Conservation (phyloP, 30 jellyfish, hydroid and myxozoan genomes). For the Aurelia sp. region DNA sequence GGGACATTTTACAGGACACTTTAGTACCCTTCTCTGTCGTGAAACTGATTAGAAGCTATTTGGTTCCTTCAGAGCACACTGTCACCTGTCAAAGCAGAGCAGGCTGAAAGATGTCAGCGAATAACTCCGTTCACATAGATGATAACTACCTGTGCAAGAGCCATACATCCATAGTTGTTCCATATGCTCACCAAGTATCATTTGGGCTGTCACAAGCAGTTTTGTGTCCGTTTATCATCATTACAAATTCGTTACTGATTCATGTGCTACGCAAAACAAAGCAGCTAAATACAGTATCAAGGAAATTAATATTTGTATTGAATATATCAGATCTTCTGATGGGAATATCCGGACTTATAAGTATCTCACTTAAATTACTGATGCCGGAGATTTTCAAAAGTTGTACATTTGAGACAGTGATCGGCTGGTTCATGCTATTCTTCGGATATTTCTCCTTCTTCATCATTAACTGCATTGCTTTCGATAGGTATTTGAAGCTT, state of each 20-base stretch:
- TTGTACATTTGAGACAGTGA: slow-evolving; percentile 35
- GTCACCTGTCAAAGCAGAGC: too few relatives aligned
- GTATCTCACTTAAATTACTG: background rate
- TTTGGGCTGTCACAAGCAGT: slow-evolving; percentile 26
- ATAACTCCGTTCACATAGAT: too few relatives aligned
- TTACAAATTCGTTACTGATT: slow-evolving; percentile 20
- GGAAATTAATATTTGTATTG: slow-evolving; percentile 37
- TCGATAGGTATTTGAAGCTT: slow-evolving; percentile 44
- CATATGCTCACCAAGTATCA: background rate
- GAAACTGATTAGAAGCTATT: too few relatives aligned
- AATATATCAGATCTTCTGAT: slow-evolving; percentile 45
- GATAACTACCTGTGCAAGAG: too few relatives aligned
- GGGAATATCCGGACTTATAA: slow-evolving; percentile 37
- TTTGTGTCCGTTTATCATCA: slow-evolving; percentile 13
- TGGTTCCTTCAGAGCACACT: too few relatives aligned
- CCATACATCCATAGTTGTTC: background rate
- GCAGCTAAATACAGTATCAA: slow-evolving; percentile 28
- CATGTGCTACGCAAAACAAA: slow-evolving; percentile 35
- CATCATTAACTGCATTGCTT: slow-evolving; percentile 23
- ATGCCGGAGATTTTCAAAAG: slow-evolving; percentile 1
- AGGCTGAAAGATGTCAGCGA: too few relatives aligned
- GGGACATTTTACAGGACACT: too few relatives aligned
- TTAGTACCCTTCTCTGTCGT: too few relatives aligned
- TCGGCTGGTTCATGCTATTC: slow-evolving; percentile 17
- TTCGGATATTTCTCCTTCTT: slow-evolving; percentile 41